Evolutionary conservation across 1,140 invertebrate genomes (phyloP), one percentile per base, ranked within the genome.

Genomic region (Lucilia cuprina): DNA sequence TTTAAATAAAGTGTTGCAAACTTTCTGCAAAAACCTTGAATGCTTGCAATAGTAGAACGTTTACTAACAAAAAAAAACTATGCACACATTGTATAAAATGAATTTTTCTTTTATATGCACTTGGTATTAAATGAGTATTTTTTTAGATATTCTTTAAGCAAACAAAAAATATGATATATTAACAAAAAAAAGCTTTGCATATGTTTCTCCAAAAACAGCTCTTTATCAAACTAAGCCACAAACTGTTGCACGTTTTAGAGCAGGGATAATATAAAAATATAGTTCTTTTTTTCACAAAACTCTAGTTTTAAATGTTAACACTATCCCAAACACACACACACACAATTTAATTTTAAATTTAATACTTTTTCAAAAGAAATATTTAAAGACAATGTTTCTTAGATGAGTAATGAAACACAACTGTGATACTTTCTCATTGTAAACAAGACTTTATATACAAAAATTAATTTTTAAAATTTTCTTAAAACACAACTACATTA

Each of bases 401-500:
- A 75, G 82, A 82, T 78, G 88, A 85, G 75, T 84, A 84, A 84
- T 88, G 74, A 85, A 86, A 85, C 75, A 86, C 88, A 85, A 89
- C 88, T 89, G 88, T 86, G 83, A 86, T 86, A 87, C 85, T 80
- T 78, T 84, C 85, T 86, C 87, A 86, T 85, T 87, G 87, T 86
- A 89, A 89, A 89, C 88, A 89, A 75, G 87, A 83, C 85, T 87
- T 89, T 89, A 89, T 89, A 89, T 89, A 89, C 86, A 86, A 86
- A 87, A 88, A 89, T 87, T 87, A 85, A 88, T 89, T 87, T 70
- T 25, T 70, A 70, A 9, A 60, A 14, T 0, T 21, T 12, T 9
- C 65, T 49, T 49, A 49, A 55, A 55, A 55, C 50, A 1, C 12
- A 12, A 9, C 55, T 25, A 70, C n/a, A 70, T 21, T 0, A 70